phyloP scores from a whole-genome alignment of 2,888 invertebrate species.

The Drosophila multiciliata region DNA sequence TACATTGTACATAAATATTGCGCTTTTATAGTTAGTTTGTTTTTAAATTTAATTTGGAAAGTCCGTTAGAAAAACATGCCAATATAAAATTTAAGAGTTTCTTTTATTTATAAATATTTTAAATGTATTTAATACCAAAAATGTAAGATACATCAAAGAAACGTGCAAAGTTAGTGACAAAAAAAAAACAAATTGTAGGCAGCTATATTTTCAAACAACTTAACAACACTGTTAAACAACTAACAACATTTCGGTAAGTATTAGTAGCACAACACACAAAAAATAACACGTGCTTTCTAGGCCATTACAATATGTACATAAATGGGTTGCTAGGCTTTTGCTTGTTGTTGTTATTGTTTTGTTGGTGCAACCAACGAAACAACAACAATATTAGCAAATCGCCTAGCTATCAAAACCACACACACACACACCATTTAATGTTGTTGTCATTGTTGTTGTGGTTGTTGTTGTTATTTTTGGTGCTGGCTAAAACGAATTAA shows the following conservation, averaged over 20 bases:
- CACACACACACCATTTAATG: slow-evolving; percentile 69
- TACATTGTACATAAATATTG: slow-evolving; percentile 7
- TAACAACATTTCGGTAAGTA: slow-evolving; percentile 32
- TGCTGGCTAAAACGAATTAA: slow-evolving; percentile 83
- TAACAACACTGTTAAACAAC: slow-evolving; percentile 35
- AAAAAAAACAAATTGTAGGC: slow-evolving; percentile 1
- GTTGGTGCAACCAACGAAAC: slow-evolving; percentile 3
- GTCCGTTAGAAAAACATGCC: slow-evolving; percentile 60
- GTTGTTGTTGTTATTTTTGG: slow-evolving; percentile 47
- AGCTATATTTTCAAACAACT: slow-evolving; percentile 32
- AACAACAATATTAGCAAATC: slow-evolving; percentile 35
- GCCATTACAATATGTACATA: slow-evolving; percentile 35
- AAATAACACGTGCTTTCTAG: slow-evolving; percentile 49
- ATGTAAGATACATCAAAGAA: slow-evolving; percentile 21
- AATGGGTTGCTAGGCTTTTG: slow-evolving; percentile 34
- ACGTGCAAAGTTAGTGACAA: slow-evolving; percentile 44
- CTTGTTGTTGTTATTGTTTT: slow-evolving; percentile 41
- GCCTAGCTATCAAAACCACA: slow-evolving; percentile 33
- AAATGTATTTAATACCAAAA: slow-evolving; percentile 13
- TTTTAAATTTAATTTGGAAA: not conserved
- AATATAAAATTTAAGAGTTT: slow-evolving; percentile 29
- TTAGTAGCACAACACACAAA: slow-evolving; percentile 46
- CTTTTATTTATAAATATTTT: slow-evolving; percentile 23
- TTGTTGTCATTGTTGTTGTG: slow-evolving; percentile 42
- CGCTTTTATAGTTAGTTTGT: not conserved